phyloP scores from a whole-genome alignment of 1,140 invertebrate genomes.

The Ceratosolen solmsi region DNA sequence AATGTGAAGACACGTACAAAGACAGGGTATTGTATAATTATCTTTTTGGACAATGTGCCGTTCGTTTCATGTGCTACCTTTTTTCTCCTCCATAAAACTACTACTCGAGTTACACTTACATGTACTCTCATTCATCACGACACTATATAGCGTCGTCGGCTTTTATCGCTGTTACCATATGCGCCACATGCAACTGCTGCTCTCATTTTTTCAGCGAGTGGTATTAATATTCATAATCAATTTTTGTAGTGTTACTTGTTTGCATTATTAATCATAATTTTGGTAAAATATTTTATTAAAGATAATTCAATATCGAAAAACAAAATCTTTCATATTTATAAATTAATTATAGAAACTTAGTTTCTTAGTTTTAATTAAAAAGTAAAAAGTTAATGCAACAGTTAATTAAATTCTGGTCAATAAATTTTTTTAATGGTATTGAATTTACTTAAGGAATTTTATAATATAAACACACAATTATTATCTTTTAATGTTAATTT shows the following conservation, averaged over 20 bases:
- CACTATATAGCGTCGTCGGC: conserved; percentile 62
- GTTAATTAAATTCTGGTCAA: neutral
- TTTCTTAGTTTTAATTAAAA: neutral
- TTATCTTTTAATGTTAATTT: no score
- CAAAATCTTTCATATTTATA: neutral
- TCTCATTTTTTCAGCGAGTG: conserved; percentile 53
- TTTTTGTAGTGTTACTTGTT: conserved; percentile 45
- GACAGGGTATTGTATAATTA: conserved; percentile 84
- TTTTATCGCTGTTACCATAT: conserved; percentile 65
- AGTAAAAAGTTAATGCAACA: neutral
- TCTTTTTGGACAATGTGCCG: conserved; percentile 73
- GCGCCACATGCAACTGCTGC: conserved; percentile 57
- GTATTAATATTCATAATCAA: conserved; percentile 51
- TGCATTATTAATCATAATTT: conserved; percentile 44
- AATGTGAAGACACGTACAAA: conserved; percentile 87
- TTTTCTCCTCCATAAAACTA: conserved; percentile 62
- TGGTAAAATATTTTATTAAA: neutral
- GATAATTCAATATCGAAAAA: neutral
- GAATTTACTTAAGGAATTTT: no score
- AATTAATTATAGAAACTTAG: neutral
- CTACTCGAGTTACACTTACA: conserved; percentile 65
- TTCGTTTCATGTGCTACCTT: conserved; percentile 73
- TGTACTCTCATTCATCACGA: conserved; percentile 63
- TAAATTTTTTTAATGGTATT: no score
- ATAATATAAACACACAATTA: no score